Conservation (phyloP, 2,888 invertebrate genomes). For the Cataglyphis cursor region DNA sequence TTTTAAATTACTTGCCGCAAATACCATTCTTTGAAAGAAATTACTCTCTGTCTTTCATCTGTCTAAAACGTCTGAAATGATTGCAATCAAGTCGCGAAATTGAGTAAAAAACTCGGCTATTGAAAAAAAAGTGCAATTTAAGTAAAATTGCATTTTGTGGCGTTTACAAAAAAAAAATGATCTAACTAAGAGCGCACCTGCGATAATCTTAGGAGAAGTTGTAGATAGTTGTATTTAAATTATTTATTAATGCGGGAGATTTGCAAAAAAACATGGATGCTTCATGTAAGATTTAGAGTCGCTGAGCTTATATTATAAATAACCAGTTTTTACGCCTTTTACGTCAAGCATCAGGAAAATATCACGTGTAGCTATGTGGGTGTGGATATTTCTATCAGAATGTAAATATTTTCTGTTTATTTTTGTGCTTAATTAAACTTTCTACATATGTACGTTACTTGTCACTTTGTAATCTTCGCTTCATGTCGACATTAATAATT, state of each 20-base stretch:
- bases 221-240: background rate
- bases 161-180: background rate
- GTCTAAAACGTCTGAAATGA: background rate
- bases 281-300: background rate
- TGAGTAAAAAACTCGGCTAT: background rate
- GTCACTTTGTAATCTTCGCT: background rate
- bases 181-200: background rate
- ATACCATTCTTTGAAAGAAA: background rate
- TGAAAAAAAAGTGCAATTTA: background rate
- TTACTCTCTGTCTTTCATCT: background rate
- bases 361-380: background rate
- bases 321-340: background rate
- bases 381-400: background rate
- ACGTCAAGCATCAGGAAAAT: background rate
- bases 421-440: slow-evolving; percentile 27
- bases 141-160: background rate
- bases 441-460: background rate
- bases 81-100: background rate
- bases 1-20: background rate
- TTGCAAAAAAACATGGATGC: background rate
- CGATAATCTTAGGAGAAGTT: background rate
- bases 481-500: background rate
- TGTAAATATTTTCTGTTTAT: background rate
- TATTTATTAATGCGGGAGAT: background rate
- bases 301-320: background rate